Base-by-base conservation (phyloP, 1,140 invertebrate species). In the Neelides sp. region DNA sequence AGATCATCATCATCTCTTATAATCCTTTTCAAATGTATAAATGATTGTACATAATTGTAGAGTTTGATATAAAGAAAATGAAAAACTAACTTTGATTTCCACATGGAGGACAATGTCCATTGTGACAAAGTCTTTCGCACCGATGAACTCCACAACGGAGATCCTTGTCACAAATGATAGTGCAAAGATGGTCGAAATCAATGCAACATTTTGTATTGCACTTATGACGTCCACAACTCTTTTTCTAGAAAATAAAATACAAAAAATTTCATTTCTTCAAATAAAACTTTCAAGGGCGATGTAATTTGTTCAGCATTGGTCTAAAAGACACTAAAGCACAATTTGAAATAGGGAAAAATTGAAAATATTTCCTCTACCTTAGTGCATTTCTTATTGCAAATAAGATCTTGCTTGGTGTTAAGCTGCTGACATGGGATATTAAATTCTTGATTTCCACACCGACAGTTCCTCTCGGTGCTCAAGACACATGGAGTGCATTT, bases 41-140 rank as follows among this genome's bases (percentile, higher is more conserved):
- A 13, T 27, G 44, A 12, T 54, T 44, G 13, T 10, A 10, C 34
- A 40, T 19, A 26, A 20, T 35, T 13, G 32, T n/a, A 8, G 50
- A 58, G 2, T 23, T 32, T 7, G 46, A 27, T 28, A 20, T 53
- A 15, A 57, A 58, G 32, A 26, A 54, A n/a, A n/a, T n/a, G n/a
- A n/a, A n/a, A n/a, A 13, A 73, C 76, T 73, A 68, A 81, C 87
- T 88, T 59, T 81, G 80, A 55, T 80, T 71, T 55, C 79, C 78
- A 64, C 90, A 95, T 1, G 80, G 78, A 26, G 76, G 76, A 66
- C 92, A 97, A 64, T 85, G 80, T 42, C 87, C 85, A 48, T 76
- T 77, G 67, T 97, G 92, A 71, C 92, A 97, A 20, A 78, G 78
- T 59, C 82, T 75, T 59, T 87, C 80, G 68, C 92, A 97, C 55